These are phyloP conservation scores for Procapra przewalskii DNA, from an alignment of 2,113 vertebrate genomes.

Conservation along the genomic window DNA sequence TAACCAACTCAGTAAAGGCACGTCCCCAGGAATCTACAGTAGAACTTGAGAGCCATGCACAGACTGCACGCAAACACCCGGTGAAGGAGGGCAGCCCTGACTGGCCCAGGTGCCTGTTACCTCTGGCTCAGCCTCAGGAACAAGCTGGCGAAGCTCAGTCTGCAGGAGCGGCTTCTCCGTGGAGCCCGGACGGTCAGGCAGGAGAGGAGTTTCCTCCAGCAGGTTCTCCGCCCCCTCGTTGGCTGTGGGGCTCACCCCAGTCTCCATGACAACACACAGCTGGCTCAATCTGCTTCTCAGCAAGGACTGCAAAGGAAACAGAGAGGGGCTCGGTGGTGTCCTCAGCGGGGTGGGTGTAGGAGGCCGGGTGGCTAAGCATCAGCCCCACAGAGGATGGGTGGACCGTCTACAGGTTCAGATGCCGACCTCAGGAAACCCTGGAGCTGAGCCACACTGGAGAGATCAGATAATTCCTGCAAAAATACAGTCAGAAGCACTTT, in stretches of 20 bases:
- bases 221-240: background rate
- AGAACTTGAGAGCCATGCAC: background rate
- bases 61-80: background rate
- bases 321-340: background rate
- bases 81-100: accelerated
- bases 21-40: background rate
- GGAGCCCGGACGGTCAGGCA: background rate
- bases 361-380: background rate
- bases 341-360: background rate
- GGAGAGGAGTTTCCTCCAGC: slow-evolving; percentile 74
- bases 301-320: slow-evolving; percentile 61
- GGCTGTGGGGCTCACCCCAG: accelerated
- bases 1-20: background rate
- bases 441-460: background rate
- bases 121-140: slow-evolving; percentile 77
- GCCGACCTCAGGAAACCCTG: background rate
- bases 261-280: slow-evolving; percentile 77
- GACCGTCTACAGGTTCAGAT: background rate
- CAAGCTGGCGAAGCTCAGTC: slow-evolving; percentile 67
- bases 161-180: slow-evolving; percentile 39
- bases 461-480: background rate
- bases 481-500: background rate
- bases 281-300: slow-evolving; percentile 72
- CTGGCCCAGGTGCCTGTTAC: slow-evolving; percentile 29
- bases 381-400: background rate